A percentile compares a stretch with the other conserved stretches of the same genome.
Conservation (phyloP, 1,140 invertebrate species). For the Zeugodacus cucurbitae region DNA sequence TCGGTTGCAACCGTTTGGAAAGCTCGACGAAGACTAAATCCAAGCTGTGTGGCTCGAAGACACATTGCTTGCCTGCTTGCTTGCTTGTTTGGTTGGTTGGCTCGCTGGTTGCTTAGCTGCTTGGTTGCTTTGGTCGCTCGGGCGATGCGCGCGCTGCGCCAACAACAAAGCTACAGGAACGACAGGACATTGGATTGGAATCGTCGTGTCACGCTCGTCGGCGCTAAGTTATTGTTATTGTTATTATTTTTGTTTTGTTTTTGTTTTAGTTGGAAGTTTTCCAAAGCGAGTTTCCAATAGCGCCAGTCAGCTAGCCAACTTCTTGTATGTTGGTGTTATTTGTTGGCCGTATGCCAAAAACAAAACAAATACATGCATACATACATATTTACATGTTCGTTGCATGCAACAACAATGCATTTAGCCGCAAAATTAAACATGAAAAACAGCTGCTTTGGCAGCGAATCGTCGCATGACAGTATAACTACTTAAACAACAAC, state of each 20-base stretch:
- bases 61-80: slow-evolving; percentile 12
- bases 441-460: slow-evolving; percentile 43
- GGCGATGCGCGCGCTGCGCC: background rate
- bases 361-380: background rate
- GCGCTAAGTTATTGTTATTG: slow-evolving; percentile 11
- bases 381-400: background rate
- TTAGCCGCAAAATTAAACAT: slow-evolving; percentile 29
- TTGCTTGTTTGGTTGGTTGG: background rate
- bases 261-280: slow-evolving; percentile 35
- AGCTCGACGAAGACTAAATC: slow-evolving; percentile 64
- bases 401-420: background rate
- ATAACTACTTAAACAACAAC: background rate
- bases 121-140: background rate
- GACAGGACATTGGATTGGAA: slow-evolving; percentile 26
- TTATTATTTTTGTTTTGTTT: background rate
- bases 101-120: background rate
- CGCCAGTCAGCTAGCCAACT: background rate
- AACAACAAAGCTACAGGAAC: background rate
- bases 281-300: slow-evolving; percentile 16
- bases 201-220: background rate
- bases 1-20: slow-evolving; percentile 64
- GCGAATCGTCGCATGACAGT: slow-evolving; percentile 35
- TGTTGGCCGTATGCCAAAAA: slow-evolving; percentile 44
- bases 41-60: background rate
- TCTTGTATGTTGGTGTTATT: slow-evolving; percentile 5